Conservation (phyloP, 2,113 vertebrate species). For the Ptilorrhoa leucosticta region DNA sequence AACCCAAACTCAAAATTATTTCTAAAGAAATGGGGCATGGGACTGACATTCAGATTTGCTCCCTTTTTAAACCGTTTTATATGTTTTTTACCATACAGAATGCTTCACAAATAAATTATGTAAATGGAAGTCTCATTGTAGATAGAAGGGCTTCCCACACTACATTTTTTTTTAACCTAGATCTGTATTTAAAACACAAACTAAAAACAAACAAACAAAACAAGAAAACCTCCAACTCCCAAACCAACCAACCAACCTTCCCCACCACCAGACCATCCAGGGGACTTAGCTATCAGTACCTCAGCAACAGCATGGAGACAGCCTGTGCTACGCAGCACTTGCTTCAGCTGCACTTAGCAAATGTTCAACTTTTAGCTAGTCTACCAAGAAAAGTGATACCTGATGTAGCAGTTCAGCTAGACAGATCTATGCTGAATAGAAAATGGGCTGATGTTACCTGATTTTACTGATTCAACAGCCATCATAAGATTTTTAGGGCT, state of each 20-base stretch:
- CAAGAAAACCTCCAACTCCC: too few species aligned
- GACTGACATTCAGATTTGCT: neutral
- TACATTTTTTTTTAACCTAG: neutral
- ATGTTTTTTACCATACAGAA: neutral
- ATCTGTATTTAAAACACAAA: neutral
- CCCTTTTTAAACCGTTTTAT: neutral
- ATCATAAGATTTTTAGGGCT: neutral
- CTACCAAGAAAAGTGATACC: neutral
- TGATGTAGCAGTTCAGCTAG: neutral
- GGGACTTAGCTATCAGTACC: neutral
- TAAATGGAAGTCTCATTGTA: neutral
- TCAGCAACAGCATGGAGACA: neutral
- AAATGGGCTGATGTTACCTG: neutral
- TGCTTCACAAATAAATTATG: neutral
- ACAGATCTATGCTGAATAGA: neutral
- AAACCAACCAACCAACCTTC: neutral
- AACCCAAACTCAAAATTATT: neutral
- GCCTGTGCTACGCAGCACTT: neutral
- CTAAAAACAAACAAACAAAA: neutral
- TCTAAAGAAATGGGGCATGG: neutral
- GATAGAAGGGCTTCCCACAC: neutral
- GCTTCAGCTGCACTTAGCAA: neutral
- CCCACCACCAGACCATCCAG: neutral
- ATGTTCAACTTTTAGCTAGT: neutral
- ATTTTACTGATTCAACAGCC: neutral